A percentile compares a stretch with the other conserved stretches of the same genome.
These are phyloP conservation scores for Oscheius sp. DNA, from an alignment of 2,888 invertebrate genomes.

Conservation along the genomic window DNA sequence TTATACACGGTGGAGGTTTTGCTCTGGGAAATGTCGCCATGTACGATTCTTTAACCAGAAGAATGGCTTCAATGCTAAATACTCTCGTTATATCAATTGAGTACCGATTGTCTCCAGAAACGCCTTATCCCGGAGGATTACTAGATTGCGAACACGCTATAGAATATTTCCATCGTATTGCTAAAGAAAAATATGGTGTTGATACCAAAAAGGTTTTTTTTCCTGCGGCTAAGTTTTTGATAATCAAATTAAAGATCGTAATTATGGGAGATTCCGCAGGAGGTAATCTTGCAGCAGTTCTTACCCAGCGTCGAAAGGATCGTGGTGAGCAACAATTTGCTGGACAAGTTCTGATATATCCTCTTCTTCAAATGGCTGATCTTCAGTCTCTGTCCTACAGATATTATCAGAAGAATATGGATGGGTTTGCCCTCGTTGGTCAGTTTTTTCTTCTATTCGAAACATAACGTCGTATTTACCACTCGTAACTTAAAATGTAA, in stretches of 20 bases:
- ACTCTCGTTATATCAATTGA: slow-evolving; percentile 52
- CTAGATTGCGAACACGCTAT: slow-evolving; percentile 70
- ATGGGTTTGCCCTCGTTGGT: slow-evolving; percentile 57
- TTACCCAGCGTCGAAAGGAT: slow-evolving; percentile 48
- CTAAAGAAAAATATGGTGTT: slow-evolving; percentile 42
- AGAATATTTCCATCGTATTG: slow-evolving; percentile 62
- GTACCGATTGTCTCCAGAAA: slow-evolving; percentile 71
- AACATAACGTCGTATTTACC: neutral
- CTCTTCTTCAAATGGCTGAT: slow-evolving; percentile 70
- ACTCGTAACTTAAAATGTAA: neutral
- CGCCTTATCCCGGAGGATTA: slow-evolving; percentile 70
- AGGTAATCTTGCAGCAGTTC: slow-evolving; percentile 58
- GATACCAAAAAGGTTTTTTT: slow-evolving; percentile 39
- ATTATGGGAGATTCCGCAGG: slow-evolving; percentile 67
- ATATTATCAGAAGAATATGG: slow-evolving; percentile 45
- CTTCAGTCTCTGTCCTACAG: slow-evolving; percentile 69
- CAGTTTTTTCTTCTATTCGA: slow-evolving; percentile 1
- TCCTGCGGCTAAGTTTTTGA: too few relatives aligned
- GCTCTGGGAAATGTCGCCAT: slow-evolving; percentile 57
- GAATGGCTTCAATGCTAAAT: slow-evolving; percentile 49
- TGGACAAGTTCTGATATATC: slow-evolving; percentile 70
- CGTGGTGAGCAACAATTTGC: slow-evolving; percentile 41
- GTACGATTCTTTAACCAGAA: slow-evolving; percentile 56
- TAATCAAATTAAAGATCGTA: slow-evolving; percentile 34
- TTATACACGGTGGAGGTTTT: slow-evolving; percentile 66